Percentiles rank a stretch among this genome's conserved stretches.
Conservation (phyloP, 1,140 invertebrate species). For the Drosophila hydei region DNA sequence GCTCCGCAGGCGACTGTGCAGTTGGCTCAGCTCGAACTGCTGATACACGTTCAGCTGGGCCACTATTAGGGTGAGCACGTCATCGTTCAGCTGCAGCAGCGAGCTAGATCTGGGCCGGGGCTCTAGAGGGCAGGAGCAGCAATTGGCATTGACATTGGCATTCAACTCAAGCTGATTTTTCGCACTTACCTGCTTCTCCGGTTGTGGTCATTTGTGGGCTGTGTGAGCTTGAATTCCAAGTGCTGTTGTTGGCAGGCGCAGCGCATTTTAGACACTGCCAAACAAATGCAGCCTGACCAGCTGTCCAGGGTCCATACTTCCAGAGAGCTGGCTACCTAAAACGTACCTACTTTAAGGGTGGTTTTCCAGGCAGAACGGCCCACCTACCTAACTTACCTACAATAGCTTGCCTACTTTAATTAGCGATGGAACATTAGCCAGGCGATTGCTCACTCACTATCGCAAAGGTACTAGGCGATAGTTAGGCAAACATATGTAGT, state of each 20-base stretch:
- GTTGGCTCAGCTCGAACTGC: conserved; percentile 59
- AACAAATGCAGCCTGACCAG: conserved; percentile 42
- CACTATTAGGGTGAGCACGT: conserved; percentile 67
- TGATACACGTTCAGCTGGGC: conserved; percentile 60
- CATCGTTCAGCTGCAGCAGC: conserved; percentile 68
- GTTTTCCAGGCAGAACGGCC: conserved; percentile 53
- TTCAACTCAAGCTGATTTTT: not conserved
- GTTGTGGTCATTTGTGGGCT: conserved; percentile 51
- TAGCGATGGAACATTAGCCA: conserved; percentile 37
- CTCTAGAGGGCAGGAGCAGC: conserved; percentile 2
- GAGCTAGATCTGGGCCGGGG: conserved; percentile 8
- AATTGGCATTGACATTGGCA: not conserved
- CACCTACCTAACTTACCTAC: conserved; percentile 27
- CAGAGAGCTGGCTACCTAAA: conserved; percentile 34
- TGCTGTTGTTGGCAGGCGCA: conserved; percentile 24
- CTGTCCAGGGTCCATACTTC: conserved; percentile 42
- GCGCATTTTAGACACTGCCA: conserved; percentile 50
- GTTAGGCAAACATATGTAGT: not conserved
- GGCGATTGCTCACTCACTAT: conserved; percentile 14
- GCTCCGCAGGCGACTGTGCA: conserved; percentile 56
- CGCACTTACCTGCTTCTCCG: conserved; percentile 49
- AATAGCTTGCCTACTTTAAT: conserved; percentile 10
- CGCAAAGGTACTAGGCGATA: conserved; percentile 1
- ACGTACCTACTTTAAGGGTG: conserved; percentile 56
- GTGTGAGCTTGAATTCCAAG: not conserved